Base-by-base conservation (phyloP, 2,888 invertebrate species). In the Pammene fasciana region DNA sequence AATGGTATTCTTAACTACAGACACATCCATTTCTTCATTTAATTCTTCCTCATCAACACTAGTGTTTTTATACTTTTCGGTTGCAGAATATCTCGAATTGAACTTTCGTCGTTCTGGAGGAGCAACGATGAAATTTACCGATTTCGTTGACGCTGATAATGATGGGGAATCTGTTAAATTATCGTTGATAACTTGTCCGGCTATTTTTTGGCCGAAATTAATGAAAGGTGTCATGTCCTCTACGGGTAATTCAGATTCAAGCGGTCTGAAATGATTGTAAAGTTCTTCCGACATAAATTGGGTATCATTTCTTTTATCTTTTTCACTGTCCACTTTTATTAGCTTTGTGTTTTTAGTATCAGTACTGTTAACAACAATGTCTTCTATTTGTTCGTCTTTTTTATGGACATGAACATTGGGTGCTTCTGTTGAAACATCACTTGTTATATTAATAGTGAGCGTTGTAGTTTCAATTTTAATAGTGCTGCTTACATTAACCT, bases 201-300 rank as follows among this genome's bases (percentile, higher is more conserved):
- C 90, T 52, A 93, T 78, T 80, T 96, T 96, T 78, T 95, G 94
- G 0, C 96, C 96, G 79, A 96, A 96, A 79, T 93, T 95, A 68
- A 95, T 88, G 83, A 96, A 96, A 11, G 95, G 95, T 60, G 94
- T 94, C 90, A 95, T 93, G 77, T 95, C 95, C 81, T 94, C 95
- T 54, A 93, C 93, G 0, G 94, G 94, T 66, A 95, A 84, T 75
- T 95, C 94, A 36, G 93, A 87, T 79, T 95, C 95, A 46, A 95
- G 88, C 0, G 94, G 94, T 46, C 94, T 84, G 75, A 95, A 95
- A 75, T 95, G 94, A 75, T 94, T 94, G 76, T 94, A 94, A 68
- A 95, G 84, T 67, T 94, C 94, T 74, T 94, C 94, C 1, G 94
- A 93, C 93, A 94, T 94, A 60, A 93, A 93, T 8, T 93, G 84